Evolutionary conservation across 2,113 vertebrate genomes (phyloP).

Genomic region (Petaurus breviceps): DNA sequence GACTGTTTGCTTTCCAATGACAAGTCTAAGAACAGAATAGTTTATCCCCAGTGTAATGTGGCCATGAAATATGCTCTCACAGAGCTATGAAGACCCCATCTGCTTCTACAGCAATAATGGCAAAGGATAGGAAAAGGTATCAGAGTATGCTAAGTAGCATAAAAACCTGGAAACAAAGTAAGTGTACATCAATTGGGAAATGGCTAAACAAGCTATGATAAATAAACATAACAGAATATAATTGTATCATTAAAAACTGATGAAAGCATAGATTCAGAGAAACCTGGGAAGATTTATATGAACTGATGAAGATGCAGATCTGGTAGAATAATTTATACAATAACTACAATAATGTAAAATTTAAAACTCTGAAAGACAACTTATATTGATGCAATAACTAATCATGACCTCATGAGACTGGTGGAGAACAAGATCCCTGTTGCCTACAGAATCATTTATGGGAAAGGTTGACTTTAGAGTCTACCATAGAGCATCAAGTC

Average conservation of each 20-base stretch:
- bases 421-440: constrained; percentile 68
- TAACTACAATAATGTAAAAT: neutral
- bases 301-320: neutral
- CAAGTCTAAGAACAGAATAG: neutral
- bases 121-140: neutral
- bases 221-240: neutral
- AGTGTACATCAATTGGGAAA: neutral
- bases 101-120: neutral
- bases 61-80: neutral
- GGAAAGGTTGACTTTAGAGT: constrained; percentile 70
- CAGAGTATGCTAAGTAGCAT: neutral
- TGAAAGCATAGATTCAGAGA: neutral
- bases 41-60: neutral
- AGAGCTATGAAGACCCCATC: neutral
- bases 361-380: neutral
- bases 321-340: neutral
- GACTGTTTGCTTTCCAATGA: neutral
- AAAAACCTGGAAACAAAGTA: neutral
- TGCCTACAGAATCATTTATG: constrained; percentile 63
- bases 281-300: neutral
- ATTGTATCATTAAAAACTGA: neutral
- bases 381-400: neutral
- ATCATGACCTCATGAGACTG: neutral
- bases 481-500: constrained; percentile 66
- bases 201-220: neutral